Evolutionary conservation across 2,113 vertebrate species (phyloP), one percentile per base, ranked within the genome.

Genomic region (Brienomyrus longianalis): DNA sequence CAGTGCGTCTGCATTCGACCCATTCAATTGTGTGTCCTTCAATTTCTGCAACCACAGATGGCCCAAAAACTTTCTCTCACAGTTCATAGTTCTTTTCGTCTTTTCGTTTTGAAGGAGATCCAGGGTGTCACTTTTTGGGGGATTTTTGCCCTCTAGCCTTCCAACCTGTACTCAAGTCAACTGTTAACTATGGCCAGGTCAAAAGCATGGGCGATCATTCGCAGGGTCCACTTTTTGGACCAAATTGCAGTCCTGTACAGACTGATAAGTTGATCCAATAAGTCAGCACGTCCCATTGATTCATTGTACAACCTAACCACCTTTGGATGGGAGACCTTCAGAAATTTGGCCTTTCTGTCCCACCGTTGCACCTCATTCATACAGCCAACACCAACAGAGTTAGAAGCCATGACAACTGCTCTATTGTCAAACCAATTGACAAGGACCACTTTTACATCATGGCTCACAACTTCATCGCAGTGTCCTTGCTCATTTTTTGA

Each of bases 401-500:
- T 92, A 89, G 89, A 91, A 77, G 90, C 86, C 84, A 90, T 83
- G n/a, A 91, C 45, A 74, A 90, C 90, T 77, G 52, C 52, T 54
- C 52, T 54, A 54, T 54, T 54, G 52, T 54, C 52, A 54, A 54
- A 54, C 52, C 52, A 90, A 27, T 89, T 90, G 10, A 86, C 89
- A n/a, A 89, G 77, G 35, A 62, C 89, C 3, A 77, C 88, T 59
- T 92, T 90, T 31, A 66, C 90, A 91, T 88, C 90, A 47, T 52
- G 5, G 59, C 89, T 90, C n/a, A 31, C 86, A 10, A 43, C 51
- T 59, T 54, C 51, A 54, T 17, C 51, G 51, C 51, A 54, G 51
- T 54, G 51, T 80, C 88, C 52, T n/a, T 52, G 56, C 47, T 23
- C 83, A 17, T 39, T 74, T 54, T 59, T 90, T 83, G 87, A 50